Evolutionary conservation across 2,113 vertebrate genomes (phyloP), one percentile per base, ranked within the genome.

Genomic region (Rousettus leschenaultii): DNA sequence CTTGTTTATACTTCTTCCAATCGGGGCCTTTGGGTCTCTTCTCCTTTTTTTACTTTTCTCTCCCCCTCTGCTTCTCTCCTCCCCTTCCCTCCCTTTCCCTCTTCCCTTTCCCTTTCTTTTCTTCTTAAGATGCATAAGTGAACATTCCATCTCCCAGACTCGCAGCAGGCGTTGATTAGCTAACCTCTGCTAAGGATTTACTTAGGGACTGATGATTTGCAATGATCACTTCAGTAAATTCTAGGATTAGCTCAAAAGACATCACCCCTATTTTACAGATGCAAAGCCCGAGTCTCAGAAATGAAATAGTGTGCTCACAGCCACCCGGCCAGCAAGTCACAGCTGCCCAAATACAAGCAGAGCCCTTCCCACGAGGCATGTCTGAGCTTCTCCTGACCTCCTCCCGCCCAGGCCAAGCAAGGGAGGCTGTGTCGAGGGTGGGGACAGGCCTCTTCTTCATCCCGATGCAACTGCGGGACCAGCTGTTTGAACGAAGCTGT

Each of bases 341-440:
- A 59, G 28, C 38, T 65, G 19, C 48, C 7, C 26, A 28, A 5
- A n/a, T 1, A 28, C 30, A 12, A 16, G 4, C n/a, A 66, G 16
- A 16, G 15, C 6, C 30, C 45, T 45, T 22, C 48, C 14, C 6
- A 0, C 13, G 21, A 19, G 0, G 24, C 12, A 2, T 2, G 12
- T 7, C 35, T 87, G n/a, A 0, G 6, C 33, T 71, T 51, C 63
- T 15, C 43, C 2, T 43, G n/a, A 3, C 22, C 13, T 16, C 40
- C 18, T 43, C 28, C 35, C 28, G 35, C 6, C 24, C 21, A 15
- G 15, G 12, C 24, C 24, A 33, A 55, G 43, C 5, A 28, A 28
- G 30, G 22, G 10, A 10, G 28, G 26, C 5, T 14, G 53, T 7
- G 12, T 11, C 0, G 6, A 6, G 7, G 6, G 3, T 4, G 3